A percentile compares a stretch with the other conserved stretches of the same genome.
Conservation (phyloP, 2,888 invertebrate species). For the Apeira syringaria region DNA sequence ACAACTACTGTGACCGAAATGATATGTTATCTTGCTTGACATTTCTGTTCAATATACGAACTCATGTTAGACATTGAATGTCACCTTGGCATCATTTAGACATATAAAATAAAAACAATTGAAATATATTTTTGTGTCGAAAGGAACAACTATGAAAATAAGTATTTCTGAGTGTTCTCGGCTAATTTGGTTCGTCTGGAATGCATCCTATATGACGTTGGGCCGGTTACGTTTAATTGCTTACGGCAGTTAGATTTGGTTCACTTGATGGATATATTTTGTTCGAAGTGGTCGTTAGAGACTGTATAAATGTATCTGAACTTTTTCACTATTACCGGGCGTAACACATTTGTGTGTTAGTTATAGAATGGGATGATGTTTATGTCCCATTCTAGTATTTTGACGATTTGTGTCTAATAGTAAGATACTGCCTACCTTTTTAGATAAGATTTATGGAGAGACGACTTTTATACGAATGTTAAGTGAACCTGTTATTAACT, state of each 20-base stretch:
- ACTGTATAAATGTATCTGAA: conserved; percentile 65
- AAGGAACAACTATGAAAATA: too few species aligned
- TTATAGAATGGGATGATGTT: conserved; percentile 59
- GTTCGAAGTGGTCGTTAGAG: conserved; percentile 36
- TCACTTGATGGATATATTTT: conserved; percentile 20
- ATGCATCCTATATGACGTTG: too few species aligned
- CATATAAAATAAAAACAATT: too few species aligned
- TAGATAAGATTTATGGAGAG: conserved; percentile 82
- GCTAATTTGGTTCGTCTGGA: too few species aligned
- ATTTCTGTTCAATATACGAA: too few species aligned
- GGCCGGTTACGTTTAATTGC: too few species aligned
- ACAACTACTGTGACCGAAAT: too few species aligned
- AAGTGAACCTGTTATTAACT: conserved; percentile 80
- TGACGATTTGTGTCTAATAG: conserved; percentile 36
- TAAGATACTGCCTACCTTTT: conserved; percentile 74
- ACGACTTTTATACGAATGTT: conserved; percentile 83
- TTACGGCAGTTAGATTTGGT: conserved; percentile 1
- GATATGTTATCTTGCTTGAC: too few species aligned
- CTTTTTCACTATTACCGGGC: conserved; percentile 66
- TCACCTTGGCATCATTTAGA: too few species aligned
- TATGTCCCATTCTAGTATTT: conserved; percentile 50
- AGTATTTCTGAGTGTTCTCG: too few species aligned
- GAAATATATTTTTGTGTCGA: too few species aligned
- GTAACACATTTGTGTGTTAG: conserved; percentile 59
- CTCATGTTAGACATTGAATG: too few species aligned